Percentiles rank a stretch among this genome's conserved stretches.
Evolutionary conservation across 2,888 invertebrate species (phyloP).

Genomic region (Patella caerulea): DNA sequence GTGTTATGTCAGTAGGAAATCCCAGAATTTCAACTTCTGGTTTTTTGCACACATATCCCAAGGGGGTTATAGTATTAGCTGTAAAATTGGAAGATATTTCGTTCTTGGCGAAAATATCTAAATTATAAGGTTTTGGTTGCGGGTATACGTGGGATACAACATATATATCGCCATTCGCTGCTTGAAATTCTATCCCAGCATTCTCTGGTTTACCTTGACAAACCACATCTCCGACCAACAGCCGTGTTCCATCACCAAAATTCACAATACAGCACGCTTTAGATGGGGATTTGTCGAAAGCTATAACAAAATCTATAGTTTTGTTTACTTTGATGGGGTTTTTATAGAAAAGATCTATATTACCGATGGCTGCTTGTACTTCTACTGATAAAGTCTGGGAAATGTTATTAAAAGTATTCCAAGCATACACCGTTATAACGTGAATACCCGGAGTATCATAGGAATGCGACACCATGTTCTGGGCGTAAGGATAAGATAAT

Average conservation of each 20-base stretch:
- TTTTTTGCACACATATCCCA: slow-evolving; percentile 27
- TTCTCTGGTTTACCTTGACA: slow-evolving; percentile 26
- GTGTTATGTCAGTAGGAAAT: slow-evolving; percentile 23
- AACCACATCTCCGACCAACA: slow-evolving; percentile 23
- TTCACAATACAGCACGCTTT: slow-evolving; percentile 30
- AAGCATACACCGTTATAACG: slow-evolving; percentile 19
- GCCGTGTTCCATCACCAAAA: slow-evolving; percentile 27
- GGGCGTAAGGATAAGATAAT: slow-evolving; percentile 8
- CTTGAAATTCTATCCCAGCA: slow-evolving; percentile 14
- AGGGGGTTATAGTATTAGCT: slow-evolving; percentile 13
- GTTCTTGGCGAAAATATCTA: slow-evolving; percentile 28
- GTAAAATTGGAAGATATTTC: slow-evolving; percentile 22
- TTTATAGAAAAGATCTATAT: slow-evolving; percentile 19
- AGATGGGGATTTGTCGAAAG: slow-evolving; percentile 18
- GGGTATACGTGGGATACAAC: slow-evolving; percentile 20
- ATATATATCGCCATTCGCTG: slow-evolving; percentile 4
- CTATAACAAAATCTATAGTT: slow-evolving; percentile 21
- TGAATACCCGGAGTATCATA: slow-evolving; percentile 13
- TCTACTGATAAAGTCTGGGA: slow-evolving; percentile 19
- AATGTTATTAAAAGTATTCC: slow-evolving; percentile 21
- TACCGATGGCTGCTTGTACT: slow-evolving; percentile 23
- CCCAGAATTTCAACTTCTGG: slow-evolving; percentile 35
- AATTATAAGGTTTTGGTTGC: slow-evolving; percentile 16
- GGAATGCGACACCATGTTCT: slow-evolving; percentile 11
- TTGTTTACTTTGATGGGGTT: slow-evolving; percentile 24